phyloP scores from a whole-genome alignment of 2,888 invertebrate genomes.

The Therioaphis trifolii region DNA sequence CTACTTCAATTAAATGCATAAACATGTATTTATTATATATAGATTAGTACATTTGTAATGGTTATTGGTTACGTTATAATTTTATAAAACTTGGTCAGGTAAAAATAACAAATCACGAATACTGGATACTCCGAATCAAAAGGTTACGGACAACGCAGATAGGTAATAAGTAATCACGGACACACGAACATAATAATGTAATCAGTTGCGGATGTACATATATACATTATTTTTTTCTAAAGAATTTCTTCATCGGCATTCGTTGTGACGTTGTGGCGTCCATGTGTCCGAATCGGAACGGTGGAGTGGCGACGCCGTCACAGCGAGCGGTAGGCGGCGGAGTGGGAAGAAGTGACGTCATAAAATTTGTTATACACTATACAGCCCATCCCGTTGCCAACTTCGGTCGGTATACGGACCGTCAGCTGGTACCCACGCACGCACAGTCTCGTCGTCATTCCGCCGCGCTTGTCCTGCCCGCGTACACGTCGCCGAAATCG shows the following conservation, averaged over 20 bases:
- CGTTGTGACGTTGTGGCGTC: constrained; percentile 23
- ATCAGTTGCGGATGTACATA: too few relatives aligned
- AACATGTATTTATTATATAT: too few relatives aligned
- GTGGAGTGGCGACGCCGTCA: background rate
- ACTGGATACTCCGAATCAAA: too few relatives aligned
- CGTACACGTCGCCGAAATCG: background rate
- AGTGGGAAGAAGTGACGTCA: constrained; percentile 39
- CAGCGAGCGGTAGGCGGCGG: background rate
- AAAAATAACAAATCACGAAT: too few relatives aligned
- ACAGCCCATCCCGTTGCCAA: constrained; percentile 57
- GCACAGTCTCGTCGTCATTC: constrained; percentile 47
- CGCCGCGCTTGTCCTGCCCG: constrained; percentile 31
- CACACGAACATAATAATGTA: too few relatives aligned
- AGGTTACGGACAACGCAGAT: too few relatives aligned
- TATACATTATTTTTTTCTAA: background rate
- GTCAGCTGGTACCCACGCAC: constrained; percentile 62
- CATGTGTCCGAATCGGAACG: constrained; percentile 4
- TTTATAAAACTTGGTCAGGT: too few relatives aligned
- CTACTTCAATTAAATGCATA: too few relatives aligned
- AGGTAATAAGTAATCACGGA: too few relatives aligned
- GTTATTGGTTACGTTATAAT: too few relatives aligned
- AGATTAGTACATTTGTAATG: too few relatives aligned
- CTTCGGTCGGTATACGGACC: constrained; percentile 46
- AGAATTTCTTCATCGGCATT: constrained; percentile 44
- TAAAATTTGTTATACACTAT: constrained; percentile 36